Evolutionary conservation across 2,113 vertebrate species (phyloP).

Genomic region (Anser cygnoides): DNA sequence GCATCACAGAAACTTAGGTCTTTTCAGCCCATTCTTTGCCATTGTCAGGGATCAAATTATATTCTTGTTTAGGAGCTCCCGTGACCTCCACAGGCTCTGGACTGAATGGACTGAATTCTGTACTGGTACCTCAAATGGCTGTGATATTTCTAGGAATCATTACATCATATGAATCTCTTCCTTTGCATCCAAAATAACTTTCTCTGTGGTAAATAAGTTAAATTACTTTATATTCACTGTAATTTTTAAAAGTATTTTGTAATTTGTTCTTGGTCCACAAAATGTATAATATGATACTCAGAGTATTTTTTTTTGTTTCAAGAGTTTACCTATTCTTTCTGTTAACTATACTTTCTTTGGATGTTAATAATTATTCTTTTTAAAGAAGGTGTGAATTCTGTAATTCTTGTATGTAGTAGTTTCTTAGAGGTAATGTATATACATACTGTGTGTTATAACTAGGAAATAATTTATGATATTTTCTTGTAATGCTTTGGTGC

Average conservation of each 20-base stretch:
- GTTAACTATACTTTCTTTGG: slow-evolving; percentile 68
- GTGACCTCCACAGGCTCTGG: background rate
- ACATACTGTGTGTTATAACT: background rate
- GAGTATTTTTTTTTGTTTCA: background rate
- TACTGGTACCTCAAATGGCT: background rate
- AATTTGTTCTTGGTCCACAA: background rate
- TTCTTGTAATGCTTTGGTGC: background rate
- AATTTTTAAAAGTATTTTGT: background rate
- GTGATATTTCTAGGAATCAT: background rate
- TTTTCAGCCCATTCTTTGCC: background rate
- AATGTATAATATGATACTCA: background rate
- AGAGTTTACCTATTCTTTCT: slow-evolving; percentile 5
- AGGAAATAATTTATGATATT: slow-evolving; percentile 45
- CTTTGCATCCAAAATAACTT: background rate
- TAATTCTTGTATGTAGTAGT: background rate
- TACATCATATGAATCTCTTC: background rate
- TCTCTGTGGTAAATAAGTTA: background rate
- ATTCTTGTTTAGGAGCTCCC: background rate
- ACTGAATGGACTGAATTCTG: background rate
- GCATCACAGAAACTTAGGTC: background rate
- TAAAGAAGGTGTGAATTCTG: background rate
- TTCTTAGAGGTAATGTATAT: slow-evolving; percentile 60
- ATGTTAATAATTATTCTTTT: background rate
- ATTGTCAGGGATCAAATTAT: accelerated
- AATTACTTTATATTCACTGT: background rate